A percentile compares a stretch with the other conserved stretches of the same genome.
Evolutionary conservation across 1,140 invertebrate genomes (phyloP).

Genomic region (Drosophila takahashii): DNA sequence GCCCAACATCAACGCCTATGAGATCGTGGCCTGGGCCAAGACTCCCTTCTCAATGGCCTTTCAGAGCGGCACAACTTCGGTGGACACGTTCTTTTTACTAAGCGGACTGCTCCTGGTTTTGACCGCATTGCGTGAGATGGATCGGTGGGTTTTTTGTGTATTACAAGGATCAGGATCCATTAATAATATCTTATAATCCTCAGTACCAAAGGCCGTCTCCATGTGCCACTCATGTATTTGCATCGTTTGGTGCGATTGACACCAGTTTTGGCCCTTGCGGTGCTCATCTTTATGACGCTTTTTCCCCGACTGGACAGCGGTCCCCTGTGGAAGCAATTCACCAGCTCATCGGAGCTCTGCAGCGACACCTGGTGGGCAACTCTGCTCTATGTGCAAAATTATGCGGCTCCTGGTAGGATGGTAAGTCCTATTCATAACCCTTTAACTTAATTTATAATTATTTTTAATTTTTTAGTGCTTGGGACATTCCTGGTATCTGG

Average conservation of each 20-base stretch:
- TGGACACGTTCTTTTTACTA: slow-evolving; percentile 90
- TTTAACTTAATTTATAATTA: background rate
- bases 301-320: slow-evolving; percentile 64
- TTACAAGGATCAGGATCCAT: no score
- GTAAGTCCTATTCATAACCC: slow-evolving; percentile 20
- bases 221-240: slow-evolving; percentile 78
- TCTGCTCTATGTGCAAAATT: slow-evolving; percentile 78
- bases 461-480: slow-evolving; percentile 89
- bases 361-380: slow-evolving; percentile 77
- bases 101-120: slow-evolving; percentile 89
- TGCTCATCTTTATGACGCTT: slow-evolving; percentile 72
- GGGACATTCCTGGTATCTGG: slow-evolving; percentile 95
- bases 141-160: slow-evolving; percentile 69
- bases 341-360: slow-evolving; percentile 49
- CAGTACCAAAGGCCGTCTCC: slow-evolving; percentile 50
- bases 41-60: slow-evolving; percentile 87
- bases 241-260: slow-evolving; percentile 78
- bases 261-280: slow-evolving; percentile 65
- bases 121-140: slow-evolving; percentile 88
- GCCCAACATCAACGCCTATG: slow-evolving; percentile 50
- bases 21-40: slow-evolving; percentile 71
- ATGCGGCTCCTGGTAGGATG: slow-evolving; percentile 72
- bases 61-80: slow-evolving; percentile 87
- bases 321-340: slow-evolving; percentile 72
- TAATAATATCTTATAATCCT: background rate